These are phyloP conservation scores for Epinephelus moara DNA, from an alignment of 2,113 vertebrate genomes.

Conservation along the genomic window DNA sequence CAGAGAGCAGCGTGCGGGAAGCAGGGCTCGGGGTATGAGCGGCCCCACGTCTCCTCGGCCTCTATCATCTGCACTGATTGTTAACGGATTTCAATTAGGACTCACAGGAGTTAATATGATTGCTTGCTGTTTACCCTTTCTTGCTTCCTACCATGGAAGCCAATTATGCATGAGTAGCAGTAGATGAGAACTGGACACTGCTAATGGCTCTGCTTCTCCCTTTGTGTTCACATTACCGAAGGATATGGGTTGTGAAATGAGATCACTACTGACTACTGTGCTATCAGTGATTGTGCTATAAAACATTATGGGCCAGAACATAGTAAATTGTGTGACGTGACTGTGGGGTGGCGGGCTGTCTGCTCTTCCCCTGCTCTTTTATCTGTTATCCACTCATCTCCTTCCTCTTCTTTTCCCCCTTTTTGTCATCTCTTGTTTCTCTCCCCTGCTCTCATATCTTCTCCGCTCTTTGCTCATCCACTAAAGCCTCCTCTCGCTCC, in stretches of 20 bases:
- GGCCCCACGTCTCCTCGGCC: conserved; percentile 46
- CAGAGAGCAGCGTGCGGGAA: conserved; percentile 27
- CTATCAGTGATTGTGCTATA: conserved; percentile 78
- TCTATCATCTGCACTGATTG: conserved; percentile 71
- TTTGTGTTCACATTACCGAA: conserved; percentile 84
- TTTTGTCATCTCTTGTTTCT: conserved; percentile 52
- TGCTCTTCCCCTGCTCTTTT: conserved; percentile 59
- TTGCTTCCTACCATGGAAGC: conserved; percentile 74
- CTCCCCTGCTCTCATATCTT: conserved; percentile 40
- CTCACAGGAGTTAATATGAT: conserved; percentile 79
- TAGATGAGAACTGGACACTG: conserved; percentile 73
- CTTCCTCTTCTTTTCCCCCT: conserved; percentile 28
- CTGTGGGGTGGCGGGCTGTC: conserved; percentile 71
- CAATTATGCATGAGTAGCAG: conserved; percentile 78
- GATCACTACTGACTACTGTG: conserved; percentile 82
- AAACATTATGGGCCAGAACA: conserved; percentile 84
- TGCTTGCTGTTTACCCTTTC: conserved; percentile 78
- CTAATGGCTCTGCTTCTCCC: conserved; percentile 78
- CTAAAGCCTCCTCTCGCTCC: conserved; percentile 18
- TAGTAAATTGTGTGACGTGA: conserved; percentile 77
- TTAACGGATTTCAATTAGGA: conserved; percentile 80
- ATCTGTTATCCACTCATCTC: conserved; percentile 67
- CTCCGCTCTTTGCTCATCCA: conserved; percentile 9
- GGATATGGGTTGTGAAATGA: conserved; percentile 86
- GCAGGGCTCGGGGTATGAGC: conserved; percentile 33